These are phyloP conservation scores for Sanderia malayensis DNA, from an alignment of 30 jellyfish, hydroid and myxozoan species.

Conservation along the genomic window DNA sequence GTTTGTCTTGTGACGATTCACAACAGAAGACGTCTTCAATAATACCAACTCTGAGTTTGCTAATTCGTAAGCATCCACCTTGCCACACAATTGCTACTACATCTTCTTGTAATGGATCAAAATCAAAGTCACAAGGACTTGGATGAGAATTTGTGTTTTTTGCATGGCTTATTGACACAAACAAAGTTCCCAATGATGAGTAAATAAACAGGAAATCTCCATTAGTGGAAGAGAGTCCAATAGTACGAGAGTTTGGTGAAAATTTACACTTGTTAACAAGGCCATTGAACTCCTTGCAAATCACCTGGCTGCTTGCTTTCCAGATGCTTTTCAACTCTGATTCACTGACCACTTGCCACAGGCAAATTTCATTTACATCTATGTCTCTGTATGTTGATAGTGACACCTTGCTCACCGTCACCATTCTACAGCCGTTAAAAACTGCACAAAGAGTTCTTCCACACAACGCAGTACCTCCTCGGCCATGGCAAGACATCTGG, in stretches of 20 bases:
- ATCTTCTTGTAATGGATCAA: conserved; percentile 15
- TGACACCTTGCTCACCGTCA: conserved; percentile 47
- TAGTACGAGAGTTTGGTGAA: conserved; percentile 10
- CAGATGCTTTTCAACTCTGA: conserved; percentile 17
- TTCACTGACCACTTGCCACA: conserved; percentile 22
- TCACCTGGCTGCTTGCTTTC: conserved; percentile 36
- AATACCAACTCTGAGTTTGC: neutral
- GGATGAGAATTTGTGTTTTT: too few species aligned
- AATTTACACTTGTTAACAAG: conserved; percentile 23
- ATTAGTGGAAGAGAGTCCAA: conserved; percentile 46
- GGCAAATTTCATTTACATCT: conserved; percentile 42
- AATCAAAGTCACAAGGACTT: conserved; percentile 17
- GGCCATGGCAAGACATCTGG: conserved; percentile 15
- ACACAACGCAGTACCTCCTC: conserved; percentile 47
- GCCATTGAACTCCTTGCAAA: conserved; percentile 33
- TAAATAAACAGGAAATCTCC: conserved; percentile 34
- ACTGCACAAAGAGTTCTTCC: conserved; percentile 64
- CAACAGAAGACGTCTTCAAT: neutral
- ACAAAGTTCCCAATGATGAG: conserved; percentile 4
- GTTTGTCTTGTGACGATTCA: conserved; percentile 5
- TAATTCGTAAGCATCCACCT: neutral
- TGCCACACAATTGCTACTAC: conserved; percentile 1
- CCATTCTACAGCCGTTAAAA: conserved; percentile 29
- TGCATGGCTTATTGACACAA: neutral
- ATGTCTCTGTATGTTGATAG: conserved; percentile 32